Percentiles rank a stretch among this genome's conserved stretches.
Evolutionary conservation across 2,797 vertebrate genomes (phyloP).

Genomic region (Pantherophis alleghaniensis): DNA sequence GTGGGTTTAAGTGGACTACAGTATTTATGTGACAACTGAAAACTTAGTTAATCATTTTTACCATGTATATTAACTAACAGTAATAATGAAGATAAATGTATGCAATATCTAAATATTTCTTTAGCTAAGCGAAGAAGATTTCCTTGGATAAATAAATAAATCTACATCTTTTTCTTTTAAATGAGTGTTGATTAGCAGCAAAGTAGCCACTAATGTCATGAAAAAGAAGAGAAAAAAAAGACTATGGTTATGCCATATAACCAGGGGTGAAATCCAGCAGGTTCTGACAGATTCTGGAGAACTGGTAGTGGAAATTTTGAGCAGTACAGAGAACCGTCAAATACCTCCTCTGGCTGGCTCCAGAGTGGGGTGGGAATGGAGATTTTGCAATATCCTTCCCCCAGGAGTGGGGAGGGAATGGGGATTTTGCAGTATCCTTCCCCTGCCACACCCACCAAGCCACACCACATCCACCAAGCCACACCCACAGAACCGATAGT

Average conservation of each 20-base stretch:
- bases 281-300: too few relatives aligned
- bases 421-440: too few relatives aligned
- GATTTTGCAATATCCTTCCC: too few relatives aligned
- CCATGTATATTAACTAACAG: not conserved
- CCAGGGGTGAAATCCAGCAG: too few relatives aligned
- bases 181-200: not conserved
- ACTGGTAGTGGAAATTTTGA: too few relatives aligned
- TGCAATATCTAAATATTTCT: not conserved
- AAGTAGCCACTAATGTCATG: not conserved
- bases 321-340: too few relatives aligned
- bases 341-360: too few relatives aligned
- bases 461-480: too few relatives aligned
- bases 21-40: not conserved
- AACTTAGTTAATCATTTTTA: not conserved
- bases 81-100: not conserved
- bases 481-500: too few relatives aligned
- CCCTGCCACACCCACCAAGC: too few relatives aligned
- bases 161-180: not conserved
- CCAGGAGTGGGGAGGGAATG: too few relatives aligned
- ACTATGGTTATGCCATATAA: not conserved
- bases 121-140: not conserved
- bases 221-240: not conserved
- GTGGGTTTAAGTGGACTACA: not conserved
- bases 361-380: too few relatives aligned
- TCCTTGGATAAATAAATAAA: not conserved